Conservation (phyloP, 1,140 invertebrate species). For the Philotrypesis tridentata region DNA sequence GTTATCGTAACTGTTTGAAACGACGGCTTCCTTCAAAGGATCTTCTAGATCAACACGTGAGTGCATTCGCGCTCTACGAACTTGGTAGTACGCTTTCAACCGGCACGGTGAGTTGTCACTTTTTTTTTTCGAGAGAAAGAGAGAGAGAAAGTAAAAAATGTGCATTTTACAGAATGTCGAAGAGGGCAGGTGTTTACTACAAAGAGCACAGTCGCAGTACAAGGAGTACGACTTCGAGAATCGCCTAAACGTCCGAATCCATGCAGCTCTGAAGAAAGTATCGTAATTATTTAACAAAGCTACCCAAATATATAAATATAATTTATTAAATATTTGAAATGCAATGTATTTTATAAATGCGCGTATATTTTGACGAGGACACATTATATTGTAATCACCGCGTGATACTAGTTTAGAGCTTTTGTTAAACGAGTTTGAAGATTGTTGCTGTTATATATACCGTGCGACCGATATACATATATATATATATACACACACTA, state of each 20-base stretch:
- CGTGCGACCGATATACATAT: not conserved
- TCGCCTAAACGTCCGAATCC: constrained; percentile 78
- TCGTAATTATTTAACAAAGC: constrained; percentile 18
- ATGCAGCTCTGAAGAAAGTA: constrained; percentile 74
- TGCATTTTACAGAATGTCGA: constrained; percentile 73
- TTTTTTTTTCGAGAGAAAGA: too few relatives aligned
- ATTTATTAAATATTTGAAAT: not conserved
- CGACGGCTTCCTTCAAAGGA: constrained; percentile 63
- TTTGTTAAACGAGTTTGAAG: not conserved
- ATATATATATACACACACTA: too few relatives aligned
- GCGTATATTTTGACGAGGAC: not conserved
- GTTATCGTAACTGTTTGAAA: constrained; percentile 73
- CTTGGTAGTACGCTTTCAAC: constrained; percentile 75
- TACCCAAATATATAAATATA: not conserved
- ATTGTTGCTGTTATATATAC: not conserved
- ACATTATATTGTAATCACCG: not conserved
- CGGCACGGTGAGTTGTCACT: constrained; percentile 72
- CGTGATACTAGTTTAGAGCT: constrained; percentile 38
- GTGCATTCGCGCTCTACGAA: constrained; percentile 82
- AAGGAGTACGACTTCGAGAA: constrained; percentile 83
- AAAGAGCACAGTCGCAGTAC: constrained; percentile 75
- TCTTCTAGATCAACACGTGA: constrained; percentile 77
- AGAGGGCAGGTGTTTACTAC: constrained; percentile 73
- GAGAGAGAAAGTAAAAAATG: too few relatives aligned
- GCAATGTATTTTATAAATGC: not conserved